Evolutionary conservation across 2,113 vertebrate species (phyloP).

Genomic region (Thamnaconus septentrionalis): DNA sequence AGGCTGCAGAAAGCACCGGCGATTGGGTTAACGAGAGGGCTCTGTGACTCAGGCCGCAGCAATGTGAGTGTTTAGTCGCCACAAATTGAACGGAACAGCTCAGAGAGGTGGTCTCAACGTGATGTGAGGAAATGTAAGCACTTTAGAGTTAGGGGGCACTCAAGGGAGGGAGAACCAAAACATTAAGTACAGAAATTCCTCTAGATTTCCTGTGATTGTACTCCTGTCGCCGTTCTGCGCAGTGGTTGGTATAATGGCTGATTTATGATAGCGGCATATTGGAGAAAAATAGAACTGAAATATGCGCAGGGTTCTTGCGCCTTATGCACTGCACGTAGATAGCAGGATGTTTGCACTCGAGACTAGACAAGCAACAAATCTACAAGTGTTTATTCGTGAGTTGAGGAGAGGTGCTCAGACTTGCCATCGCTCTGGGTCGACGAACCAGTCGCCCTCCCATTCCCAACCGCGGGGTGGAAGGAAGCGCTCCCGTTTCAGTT

Average conservation of each 20-base stretch:
- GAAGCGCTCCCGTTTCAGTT: constrained; percentile 93
- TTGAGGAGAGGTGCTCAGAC: constrained; percentile 3
- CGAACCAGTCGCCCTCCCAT: constrained; percentile 91
- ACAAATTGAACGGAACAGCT: constrained; percentile 21
- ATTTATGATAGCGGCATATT: constrained; percentile 5
- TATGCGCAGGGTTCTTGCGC: constrained; percentile 4
- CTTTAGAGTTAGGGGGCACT: constrained; percentile 7
- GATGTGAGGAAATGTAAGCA: constrained; percentile 45
- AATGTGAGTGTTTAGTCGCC: constrained; percentile 2
- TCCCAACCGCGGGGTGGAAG: constrained; percentile 93
- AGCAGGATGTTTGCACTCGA: constrained; percentile 32
- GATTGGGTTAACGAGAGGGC: constrained; percentile 1
- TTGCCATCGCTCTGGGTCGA: constrained; percentile 90
- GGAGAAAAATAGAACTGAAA: not conserved
- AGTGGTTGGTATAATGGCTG: not conserved
- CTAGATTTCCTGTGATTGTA: constrained; percentile 62
- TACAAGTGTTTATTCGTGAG: not conserved
- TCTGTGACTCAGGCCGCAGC: constrained; percentile 39
- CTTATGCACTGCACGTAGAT: not conserved
- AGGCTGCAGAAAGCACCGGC: constrained; percentile 74
- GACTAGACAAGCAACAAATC: not conserved
- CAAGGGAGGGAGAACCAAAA: constrained; percentile 20
- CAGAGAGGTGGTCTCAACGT: constrained; percentile 8
- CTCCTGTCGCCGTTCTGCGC: not conserved
- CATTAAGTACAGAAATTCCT: constrained; percentile 34